Conservation (phyloP, 1,140 invertebrate species). For the Drosophila azteca region DNA sequence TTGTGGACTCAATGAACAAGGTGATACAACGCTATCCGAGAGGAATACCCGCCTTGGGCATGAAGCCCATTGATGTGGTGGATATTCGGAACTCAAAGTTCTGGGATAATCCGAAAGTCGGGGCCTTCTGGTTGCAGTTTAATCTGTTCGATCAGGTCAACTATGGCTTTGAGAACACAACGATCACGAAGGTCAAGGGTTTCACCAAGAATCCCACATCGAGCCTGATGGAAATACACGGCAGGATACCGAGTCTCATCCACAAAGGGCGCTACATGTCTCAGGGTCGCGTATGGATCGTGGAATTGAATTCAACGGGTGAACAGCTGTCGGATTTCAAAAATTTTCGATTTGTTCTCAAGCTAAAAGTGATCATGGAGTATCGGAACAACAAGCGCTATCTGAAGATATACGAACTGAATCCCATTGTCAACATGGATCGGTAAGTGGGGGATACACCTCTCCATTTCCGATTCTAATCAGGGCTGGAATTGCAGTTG, state of each 20-base stretch:
- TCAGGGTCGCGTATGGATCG: constrained; percentile 26
- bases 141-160: constrained; percentile 51
- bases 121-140: constrained; percentile 30
- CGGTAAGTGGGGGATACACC: constrained; percentile 28
- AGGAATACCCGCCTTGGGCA: constrained; percentile 50
- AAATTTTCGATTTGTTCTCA: constrained; percentile 52
- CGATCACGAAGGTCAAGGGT: constrained; percentile 50
- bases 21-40: constrained; percentile 44
- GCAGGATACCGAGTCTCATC: constrained; percentile 53
- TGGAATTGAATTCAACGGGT: constrained; percentile 34
- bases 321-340: constrained; percentile 58
- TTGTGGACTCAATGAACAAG: constrained; percentile 49
- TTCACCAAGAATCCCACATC: constrained; percentile 50
- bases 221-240: constrained; percentile 48
- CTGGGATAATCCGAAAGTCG: constrained; percentile 10
- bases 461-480: background rate
- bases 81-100: constrained; percentile 47
- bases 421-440: constrained; percentile 44
- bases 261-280: constrained; percentile 45
- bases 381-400: constrained; percentile 61
- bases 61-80: constrained; percentile 62
- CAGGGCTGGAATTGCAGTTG: constrained; percentile 15
- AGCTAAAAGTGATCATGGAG: constrained; percentile 49
- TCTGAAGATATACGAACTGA: constrained; percentile 54
- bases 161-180: constrained; percentile 64